Conservation (phyloP, 2,113 vertebrate genomes). For the Antechinus flavipes region DNA sequence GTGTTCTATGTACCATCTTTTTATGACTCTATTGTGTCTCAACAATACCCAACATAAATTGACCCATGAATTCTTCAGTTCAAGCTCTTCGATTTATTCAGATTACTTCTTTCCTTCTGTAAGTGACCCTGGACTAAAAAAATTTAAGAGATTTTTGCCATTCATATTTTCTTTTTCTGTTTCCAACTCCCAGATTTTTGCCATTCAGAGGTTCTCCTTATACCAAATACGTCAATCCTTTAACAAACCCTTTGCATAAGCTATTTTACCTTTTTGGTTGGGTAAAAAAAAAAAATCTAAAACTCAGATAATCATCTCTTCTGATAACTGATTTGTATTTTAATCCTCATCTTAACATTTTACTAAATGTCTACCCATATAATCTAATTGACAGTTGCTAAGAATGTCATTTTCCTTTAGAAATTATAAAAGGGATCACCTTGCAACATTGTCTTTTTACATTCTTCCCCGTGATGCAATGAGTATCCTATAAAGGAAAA, state of each 20-base stretch:
- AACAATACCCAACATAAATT: slow-evolving; percentile 2
- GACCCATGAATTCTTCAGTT: not conserved
- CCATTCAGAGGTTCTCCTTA: not conserved
- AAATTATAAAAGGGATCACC: not conserved
- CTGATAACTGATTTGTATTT: not conserved
- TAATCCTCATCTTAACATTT: not conserved
- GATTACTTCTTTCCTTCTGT: not conserved
- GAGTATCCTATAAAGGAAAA: not conserved
- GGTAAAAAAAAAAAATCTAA: not conserved
- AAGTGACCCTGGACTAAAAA: not conserved
- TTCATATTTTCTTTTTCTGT: not conserved
- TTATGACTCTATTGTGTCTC: not conserved
- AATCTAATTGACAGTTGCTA: not conserved
- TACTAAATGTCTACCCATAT: not conserved
- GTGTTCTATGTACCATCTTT: not conserved
- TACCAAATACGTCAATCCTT: not conserved
- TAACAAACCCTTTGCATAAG: not conserved
- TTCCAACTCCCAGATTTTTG: not conserved
- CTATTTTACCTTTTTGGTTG: not conserved
- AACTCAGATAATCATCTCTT: not conserved
- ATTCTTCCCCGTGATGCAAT: not conserved
- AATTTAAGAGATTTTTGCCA: not conserved
- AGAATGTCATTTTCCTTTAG: not conserved
- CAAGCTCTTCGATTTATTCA: not conserved
- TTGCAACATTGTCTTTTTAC: slow-evolving; percentile 6